phyloP scores from a whole-genome alignment of 1,140 invertebrate species.

The Drosophila gunungcola region DNA sequence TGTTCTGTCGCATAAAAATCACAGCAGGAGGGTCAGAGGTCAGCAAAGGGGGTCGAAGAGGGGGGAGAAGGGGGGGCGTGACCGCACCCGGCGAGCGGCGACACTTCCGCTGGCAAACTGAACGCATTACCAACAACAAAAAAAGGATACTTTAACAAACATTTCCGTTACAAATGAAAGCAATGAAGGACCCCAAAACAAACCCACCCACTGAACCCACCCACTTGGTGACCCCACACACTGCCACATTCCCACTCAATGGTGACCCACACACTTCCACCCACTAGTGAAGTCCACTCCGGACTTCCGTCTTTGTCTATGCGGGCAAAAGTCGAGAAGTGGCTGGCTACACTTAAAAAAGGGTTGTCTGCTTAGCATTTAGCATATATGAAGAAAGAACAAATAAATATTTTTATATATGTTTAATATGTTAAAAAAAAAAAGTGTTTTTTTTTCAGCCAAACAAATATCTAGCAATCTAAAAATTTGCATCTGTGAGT shows the following conservation, averaged over 20 bases:
- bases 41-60: neutral
- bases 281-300: slow-evolving; percentile 30
- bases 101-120: slow-evolving; percentile 75
- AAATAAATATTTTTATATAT: too few relatives aligned
- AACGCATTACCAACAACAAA: slow-evolving; percentile 42
- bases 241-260: slow-evolving; percentile 1
- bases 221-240: slow-evolving; percentile 1
- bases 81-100: slow-evolving; percentile 51
- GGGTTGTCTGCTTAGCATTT: too few relatives aligned
- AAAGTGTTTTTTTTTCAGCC: too few relatives aligned
- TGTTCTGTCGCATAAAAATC: slow-evolving; percentile 63
- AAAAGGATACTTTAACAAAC: slow-evolving; percentile 79
- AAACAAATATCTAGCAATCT: too few relatives aligned
- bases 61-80: neutral
- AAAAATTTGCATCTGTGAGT: too few relatives aligned
- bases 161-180: slow-evolving; percentile 82
- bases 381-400: too few relatives aligned
- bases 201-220: slow-evolving; percentile 4
- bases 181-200: slow-evolving; percentile 53
- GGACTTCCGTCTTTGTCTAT: slow-evolving; percentile 77
- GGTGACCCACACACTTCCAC: slow-evolving; percentile 1
- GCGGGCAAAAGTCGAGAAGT: slow-evolving; percentile 21
- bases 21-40: slow-evolving; percentile 49
- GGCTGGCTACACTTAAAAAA: slow-evolving; percentile 19
- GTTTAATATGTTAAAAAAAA: neutral